Conservation (phyloP, 1,140 invertebrate species). For the Globodera rostochiensis region DNA sequence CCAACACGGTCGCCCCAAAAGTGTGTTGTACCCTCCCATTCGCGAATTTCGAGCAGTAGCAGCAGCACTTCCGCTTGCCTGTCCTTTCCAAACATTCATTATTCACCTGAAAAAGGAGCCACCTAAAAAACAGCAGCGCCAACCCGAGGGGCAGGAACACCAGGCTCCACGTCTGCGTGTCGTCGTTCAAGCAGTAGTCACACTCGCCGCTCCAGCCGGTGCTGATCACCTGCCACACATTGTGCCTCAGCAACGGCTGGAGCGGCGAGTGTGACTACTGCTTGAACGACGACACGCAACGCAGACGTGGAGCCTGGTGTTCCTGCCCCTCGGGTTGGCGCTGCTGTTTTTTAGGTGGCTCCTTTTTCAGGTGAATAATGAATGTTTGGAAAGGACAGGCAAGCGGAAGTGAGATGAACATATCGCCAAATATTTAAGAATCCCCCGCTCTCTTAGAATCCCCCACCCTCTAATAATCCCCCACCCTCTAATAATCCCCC, state of each 20-base stretch:
- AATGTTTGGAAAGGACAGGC: too few species aligned
- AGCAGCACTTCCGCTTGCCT: too few species aligned
- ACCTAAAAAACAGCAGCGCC: constrained; percentile 12
- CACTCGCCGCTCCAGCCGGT: not conserved
- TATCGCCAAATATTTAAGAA: too few species aligned
- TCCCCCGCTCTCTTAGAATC: too few species aligned
- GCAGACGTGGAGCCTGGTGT: constrained; percentile 17
- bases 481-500: too few species aligned
- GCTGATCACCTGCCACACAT: constrained; percentile 11
- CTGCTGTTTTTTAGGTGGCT: constrained; percentile 18
- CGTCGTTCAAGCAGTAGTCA: constrained; percentile 19
- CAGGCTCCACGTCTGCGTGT: constrained; percentile 9
- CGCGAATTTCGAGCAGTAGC: too few species aligned
- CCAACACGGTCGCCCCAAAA: too few species aligned
- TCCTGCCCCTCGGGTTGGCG: constrained; percentile 5
- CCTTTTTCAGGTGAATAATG: constrained; percentile 25
- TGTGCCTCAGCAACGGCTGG: not conserved
- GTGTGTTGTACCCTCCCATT: too few species aligned
- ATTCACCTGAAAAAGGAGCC: constrained; percentile 27
- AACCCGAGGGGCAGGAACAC: constrained; percentile 12
- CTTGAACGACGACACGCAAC: constrained; percentile 15
- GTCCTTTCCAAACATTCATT: too few species aligned
- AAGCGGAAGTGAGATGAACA: too few species aligned
- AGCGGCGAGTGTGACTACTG: constrained; percentile 15
- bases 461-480: too few species aligned